Base-by-base conservation (phyloP, 2,113 vertebrate species). In the Etheostoma spectabile region DNA sequence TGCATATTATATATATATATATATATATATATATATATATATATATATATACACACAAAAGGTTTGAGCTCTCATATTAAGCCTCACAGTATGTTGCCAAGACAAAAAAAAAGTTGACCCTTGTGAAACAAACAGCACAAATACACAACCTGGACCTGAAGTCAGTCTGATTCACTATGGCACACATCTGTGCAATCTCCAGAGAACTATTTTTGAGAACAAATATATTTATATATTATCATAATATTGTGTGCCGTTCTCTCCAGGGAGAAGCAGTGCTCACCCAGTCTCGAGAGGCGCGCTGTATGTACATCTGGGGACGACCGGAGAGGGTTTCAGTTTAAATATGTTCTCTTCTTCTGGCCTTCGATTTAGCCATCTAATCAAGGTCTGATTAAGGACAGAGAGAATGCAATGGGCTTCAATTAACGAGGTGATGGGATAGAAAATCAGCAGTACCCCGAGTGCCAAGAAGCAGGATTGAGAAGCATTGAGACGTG, bases 371-470 rank as follows among this genome's bases (percentile, higher is more conserved):
- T 75, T 75, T 53, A 84, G 80, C n/a, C 21, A 49, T 72, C 79
- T 81, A 69, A 86, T 88, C 60, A 74, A 67, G 73, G 52, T n/a
- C 66, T 80, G 66, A 88, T 87, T 71, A 66, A 86, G 15, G 38
- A 61, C 67, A 42, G 73, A 69, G 75, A 60, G 82, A 79, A 87
- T 57, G 60, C 61, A 72, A 86, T 52, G 51, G 81, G 82, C 52
- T 61, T 49, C 24, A 70, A 79, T 84, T 84, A 88, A 63, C 45
- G 16, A 87, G 71, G 73, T 57, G 84, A 86, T 80, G 73, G 63
- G 74, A 85, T 30, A 59, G 77, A 77, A 86, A 85, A 69, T 51
- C 33, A 76, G 53, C 67, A 52, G 60, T 2, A 16, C 14, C 51
- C 55, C 2, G 1, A 42, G 73, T 64, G 80, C 80, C 81, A 77